Conservation (phyloP, 2,888 invertebrate genomes). For the Scaptomyza parva region DNA sequence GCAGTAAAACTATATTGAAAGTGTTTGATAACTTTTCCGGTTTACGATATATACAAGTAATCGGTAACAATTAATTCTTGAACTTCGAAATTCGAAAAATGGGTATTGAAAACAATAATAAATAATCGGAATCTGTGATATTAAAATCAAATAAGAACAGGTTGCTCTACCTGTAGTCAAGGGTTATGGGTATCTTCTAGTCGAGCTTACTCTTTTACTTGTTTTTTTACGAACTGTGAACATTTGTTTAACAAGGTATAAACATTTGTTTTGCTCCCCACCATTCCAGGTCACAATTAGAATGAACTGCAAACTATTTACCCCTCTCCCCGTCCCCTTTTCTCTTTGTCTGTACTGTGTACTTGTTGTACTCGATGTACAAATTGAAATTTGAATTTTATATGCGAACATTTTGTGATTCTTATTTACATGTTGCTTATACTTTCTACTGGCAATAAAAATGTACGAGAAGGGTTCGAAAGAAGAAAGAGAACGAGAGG, state of each 20-base stretch:
- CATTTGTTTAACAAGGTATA: conserved; percentile 72
- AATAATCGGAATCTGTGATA: no score
- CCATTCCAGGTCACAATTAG: conserved; percentile 66
- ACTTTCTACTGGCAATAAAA: conserved; percentile 3
- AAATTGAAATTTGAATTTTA: conserved; percentile 78
- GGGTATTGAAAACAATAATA: no score
- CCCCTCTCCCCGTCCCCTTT: background rate
- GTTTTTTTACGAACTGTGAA: conserved; percentile 57
- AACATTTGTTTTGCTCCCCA: conserved; percentile 76
- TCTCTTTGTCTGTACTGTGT: background rate
- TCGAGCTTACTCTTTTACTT: conserved; percentile 7
- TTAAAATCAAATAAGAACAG: no score
- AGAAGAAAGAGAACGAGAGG: no score
- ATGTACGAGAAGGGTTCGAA: background rate
- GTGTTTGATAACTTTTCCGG: no score
- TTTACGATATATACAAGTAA: no score
- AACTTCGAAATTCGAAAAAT: no score
- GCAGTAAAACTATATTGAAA: no score
- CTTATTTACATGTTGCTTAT: conserved; percentile 60
- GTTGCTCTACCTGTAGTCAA: no score
- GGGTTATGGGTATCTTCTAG: no score
- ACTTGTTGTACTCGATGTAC: conserved; percentile 40
- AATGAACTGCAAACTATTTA: conserved; percentile 39
- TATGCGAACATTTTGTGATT: conserved; percentile 66
- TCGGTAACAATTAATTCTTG: no score